phyloP scores from a whole-genome alignment of 2,888 invertebrate genomes.

The Eilema griseolum region DNA sequence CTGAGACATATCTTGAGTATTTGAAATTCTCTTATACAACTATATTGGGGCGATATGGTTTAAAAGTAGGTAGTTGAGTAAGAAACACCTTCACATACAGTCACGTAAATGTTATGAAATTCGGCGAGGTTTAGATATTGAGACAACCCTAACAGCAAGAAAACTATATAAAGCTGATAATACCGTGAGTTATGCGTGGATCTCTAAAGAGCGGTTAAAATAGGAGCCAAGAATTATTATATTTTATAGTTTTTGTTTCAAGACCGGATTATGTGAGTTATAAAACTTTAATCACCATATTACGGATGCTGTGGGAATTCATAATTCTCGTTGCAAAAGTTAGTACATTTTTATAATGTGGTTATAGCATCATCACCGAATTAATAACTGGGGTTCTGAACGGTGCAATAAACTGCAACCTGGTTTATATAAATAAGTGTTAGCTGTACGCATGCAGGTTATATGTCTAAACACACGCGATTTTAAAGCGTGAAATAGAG shows the following conservation, averaged over 20 bases:
- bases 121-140: neutral
- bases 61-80: no score
- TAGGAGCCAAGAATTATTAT: conserved; percentile 11
- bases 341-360: neutral
- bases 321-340: neutral
- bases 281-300: conserved; percentile 12
- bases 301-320: neutral
- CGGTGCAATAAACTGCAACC: neutral
- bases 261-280: neutral
- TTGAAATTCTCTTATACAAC: no score
- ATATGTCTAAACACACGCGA: neutral
- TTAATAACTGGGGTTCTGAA: neutral
- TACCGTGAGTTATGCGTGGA: conserved; percentile 18
- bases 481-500: neutral
- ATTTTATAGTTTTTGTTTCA: conserved; percentile 18
- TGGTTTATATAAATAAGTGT: neutral
- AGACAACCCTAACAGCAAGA: conserved; percentile 12
- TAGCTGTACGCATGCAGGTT: neutral
- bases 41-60: no score
- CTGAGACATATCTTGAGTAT: no score
- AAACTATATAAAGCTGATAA: conserved; percentile 21
- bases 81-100: no score
- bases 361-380: neutral
- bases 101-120: no score
- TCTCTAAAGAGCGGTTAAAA: conserved; percentile 21